phyloP scores from a whole-genome alignment of 2,113 vertebrate species.

The Gadus macrocephalus region DNA sequence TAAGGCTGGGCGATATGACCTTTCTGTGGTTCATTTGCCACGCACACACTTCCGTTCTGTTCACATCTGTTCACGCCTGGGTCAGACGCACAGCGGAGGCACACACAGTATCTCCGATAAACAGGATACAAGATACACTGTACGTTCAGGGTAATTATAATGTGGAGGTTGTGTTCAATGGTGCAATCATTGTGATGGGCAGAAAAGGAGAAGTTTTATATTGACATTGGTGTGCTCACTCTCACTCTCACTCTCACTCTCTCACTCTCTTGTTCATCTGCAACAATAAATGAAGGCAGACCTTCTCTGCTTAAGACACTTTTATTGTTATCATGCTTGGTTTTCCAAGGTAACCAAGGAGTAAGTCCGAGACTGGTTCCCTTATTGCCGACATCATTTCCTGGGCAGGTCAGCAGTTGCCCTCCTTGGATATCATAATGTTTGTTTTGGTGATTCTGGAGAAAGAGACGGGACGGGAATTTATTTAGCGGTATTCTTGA shows the following conservation, averaged over 20 bases:
- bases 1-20: no score
- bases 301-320: background rate
- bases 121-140: no score
- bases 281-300: background rate
- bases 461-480: background rate
- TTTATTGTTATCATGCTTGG: background rate
- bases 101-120: background rate
- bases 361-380: background rate
- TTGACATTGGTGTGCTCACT: background rate
- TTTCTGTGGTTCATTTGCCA: slow-evolving; percentile 71
- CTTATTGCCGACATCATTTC: background rate
- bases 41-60: slow-evolving; percentile 67
- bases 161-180: no score
- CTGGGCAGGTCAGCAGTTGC: slow-evolving; percentile 46
- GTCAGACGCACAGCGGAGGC: slow-evolving; percentile 42
- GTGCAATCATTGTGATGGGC: no score
- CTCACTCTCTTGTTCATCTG: background rate
- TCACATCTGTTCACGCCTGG: slow-evolving; percentile 49
- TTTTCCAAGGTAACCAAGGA: background rate
- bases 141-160: no score
- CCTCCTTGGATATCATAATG: slow-evolving; percentile 62
- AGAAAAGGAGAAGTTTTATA: no score
- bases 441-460: slow-evolving; percentile 55
- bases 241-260: background rate
- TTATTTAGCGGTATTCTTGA: no score